Evolutionary conservation across 2,888 invertebrate species (phyloP), one percentile per base, ranked within the genome.

Genomic region (Thecocarcelia acutangulata): DNA sequence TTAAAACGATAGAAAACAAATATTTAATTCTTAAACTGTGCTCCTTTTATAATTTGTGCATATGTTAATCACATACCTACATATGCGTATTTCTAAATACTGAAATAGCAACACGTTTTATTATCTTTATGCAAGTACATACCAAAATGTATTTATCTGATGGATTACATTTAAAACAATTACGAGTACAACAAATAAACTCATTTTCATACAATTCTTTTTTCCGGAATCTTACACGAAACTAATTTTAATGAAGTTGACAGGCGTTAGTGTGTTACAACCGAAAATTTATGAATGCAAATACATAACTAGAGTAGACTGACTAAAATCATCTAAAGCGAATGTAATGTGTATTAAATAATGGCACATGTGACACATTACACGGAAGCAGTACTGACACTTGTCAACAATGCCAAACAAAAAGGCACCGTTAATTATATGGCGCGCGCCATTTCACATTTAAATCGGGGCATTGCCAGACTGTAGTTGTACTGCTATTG

Each of bases 211-310:
- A 61, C 40, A 66, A 66, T 40, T 64, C 8, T 52, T 40, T 77
- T 59, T 78, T 64, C 77, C 69, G 58, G 58, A 46, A 50, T 69
- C 24, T 64, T 74, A 59, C 37, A 69, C 46, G 50, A 37, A 52
- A 46, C 69, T 74, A 63, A 81, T 73, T 77, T 68, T 73, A 69
- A 73, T 63, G 50, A 46, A 19, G 56, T 56, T 76, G 68, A 54
- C 40, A 73, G 13, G 42, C 28, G 56, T 54, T 81, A 81, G 75
- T 73, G 73, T 63, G 68, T 63, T 56, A 17, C 50, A 17, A 63
- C 76, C 33, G 24, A 73, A 77, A 72, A 77, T 81, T 76, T 73
- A 77, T 77, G 73, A 81, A 77, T 74, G 64, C 54, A 46, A 58
- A 69, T n/a, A n/a, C n/a, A n/a, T 64, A 81, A 63, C 21, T 64